These are phyloP conservation scores for Mugil cephalus DNA, from an alignment of 2,113 vertebrate species.

Conservation along the genomic window DNA sequence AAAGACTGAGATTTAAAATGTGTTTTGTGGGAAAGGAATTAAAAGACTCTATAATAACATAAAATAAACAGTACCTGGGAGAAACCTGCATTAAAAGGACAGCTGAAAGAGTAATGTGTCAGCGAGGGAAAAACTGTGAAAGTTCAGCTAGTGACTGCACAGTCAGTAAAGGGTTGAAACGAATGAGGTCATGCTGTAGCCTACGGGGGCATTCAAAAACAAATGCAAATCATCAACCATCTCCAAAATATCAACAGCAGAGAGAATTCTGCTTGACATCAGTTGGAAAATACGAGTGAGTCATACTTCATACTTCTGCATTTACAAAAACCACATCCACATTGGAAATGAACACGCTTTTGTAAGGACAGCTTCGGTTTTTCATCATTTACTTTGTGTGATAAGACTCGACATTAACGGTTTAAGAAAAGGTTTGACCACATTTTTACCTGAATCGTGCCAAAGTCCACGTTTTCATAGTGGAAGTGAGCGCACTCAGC, in stretches of 20 bases:
- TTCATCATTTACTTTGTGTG: not conserved
- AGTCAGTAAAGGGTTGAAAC: not conserved
- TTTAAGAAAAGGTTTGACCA: not conserved
- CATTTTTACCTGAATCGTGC: conserved; percentile 95
- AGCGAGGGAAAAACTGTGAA: not conserved
- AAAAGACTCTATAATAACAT: no score
- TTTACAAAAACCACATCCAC: conserved; percentile 18
- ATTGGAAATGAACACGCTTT: no score
- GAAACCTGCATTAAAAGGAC: no score
- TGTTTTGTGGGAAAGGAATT: no score
- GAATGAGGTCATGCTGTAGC: conserved; percentile 16
- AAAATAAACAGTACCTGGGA: no score
- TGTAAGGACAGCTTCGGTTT: not conserved
- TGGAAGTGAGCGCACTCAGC: conserved; percentile 99
- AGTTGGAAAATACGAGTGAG: conserved; percentile 10
- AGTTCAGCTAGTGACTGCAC: not conserved
- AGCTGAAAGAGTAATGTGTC: no score
- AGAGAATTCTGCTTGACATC: conserved; percentile 15
- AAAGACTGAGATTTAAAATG: no score
- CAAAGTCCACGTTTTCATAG: conserved; percentile 99
- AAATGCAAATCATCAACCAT: conserved; percentile 38
- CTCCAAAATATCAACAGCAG: not conserved
- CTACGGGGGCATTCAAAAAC: conserved; percentile 6
- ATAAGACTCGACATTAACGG: not conserved
- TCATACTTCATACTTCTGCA: conserved; percentile 29